phyloP scores from a whole-genome alignment of 2,888 invertebrate genomes.

The Caenorhabditis sulstoni region DNA sequence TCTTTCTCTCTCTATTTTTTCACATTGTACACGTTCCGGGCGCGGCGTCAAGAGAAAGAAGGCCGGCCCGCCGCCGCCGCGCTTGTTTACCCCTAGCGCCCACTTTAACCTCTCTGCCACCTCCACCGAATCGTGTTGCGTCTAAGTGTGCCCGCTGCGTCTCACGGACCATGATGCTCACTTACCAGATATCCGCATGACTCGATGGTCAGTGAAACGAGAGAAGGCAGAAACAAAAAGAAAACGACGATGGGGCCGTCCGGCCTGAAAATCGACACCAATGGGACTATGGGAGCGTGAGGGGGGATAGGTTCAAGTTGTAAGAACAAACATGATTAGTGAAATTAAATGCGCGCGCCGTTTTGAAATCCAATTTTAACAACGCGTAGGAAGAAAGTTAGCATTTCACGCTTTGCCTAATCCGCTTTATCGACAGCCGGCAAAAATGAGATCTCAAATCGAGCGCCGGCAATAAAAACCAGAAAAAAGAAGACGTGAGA shows the following conservation, averaged over 20 bases:
- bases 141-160: constrained; percentile 35
- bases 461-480: neutral
- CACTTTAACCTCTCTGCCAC: constrained; percentile 58
- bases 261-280: neutral
- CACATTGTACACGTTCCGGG: constrained; percentile 31
- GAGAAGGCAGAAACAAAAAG: neutral
- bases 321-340: too few relatives aligned
- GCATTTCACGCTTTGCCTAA: too few relatives aligned
- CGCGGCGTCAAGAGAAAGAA: constrained; percentile 1
- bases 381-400: too few relatives aligned
- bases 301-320: too few relatives aligned
- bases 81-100: constrained; percentile 61
- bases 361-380: too few relatives aligned
- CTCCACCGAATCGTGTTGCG: constrained; percentile 22
- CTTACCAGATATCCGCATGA: constrained; percentile 45
- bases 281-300: too few relatives aligned
- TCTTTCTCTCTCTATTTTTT: neutral
- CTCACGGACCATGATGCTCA: constrained; percentile 13
- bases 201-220: constrained; percentile 40
- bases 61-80: constrained; percentile 14
- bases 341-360: too few relatives aligned
- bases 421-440: too few relatives aligned
- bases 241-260: constrained; percentile 2
- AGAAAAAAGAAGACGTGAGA: neutral
- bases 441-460: neutral